These are phyloP conservation scores for Thymelicus lineola DNA, from an alignment of 2,888 invertebrate genomes.

Conservation along the genomic window DNA sequence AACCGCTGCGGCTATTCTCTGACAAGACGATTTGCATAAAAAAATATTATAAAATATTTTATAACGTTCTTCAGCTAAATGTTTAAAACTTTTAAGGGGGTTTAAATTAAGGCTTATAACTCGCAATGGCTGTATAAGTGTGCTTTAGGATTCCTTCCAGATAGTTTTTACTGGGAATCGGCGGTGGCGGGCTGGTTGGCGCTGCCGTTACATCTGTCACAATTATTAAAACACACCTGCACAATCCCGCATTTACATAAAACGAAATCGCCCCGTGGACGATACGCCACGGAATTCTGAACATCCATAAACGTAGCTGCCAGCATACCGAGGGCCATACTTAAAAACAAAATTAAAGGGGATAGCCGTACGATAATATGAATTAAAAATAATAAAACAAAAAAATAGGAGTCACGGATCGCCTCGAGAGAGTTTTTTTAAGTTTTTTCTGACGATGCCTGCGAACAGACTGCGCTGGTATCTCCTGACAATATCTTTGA, in stretches of 20 bases:
- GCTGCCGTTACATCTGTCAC: conserved; percentile 69
- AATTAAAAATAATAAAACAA: conserved; percentile 85
- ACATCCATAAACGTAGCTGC: conserved; percentile 83
- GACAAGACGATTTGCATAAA: neutral
- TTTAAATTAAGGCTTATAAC: conserved; percentile 18
- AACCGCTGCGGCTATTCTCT: neutral
- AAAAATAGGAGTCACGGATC: conserved; percentile 84
- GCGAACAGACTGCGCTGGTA: conserved; percentile 77
- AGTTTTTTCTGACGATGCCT: conserved; percentile 75
- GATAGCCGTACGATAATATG: conserved; percentile 85
- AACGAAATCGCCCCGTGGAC: conserved; percentile 73
- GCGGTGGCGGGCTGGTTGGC: conserved; percentile 32
- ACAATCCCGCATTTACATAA: conserved; percentile 74
- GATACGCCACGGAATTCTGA: conserved; percentile 80
- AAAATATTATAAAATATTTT: conserved; percentile 14
- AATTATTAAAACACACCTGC: conserved; percentile 66
- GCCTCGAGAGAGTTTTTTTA: conserved; percentile 80
- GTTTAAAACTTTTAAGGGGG: conserved; percentile 4
- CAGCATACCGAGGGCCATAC: conserved; percentile 83
- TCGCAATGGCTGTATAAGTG: conserved; percentile 18
- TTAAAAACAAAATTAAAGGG: conserved; percentile 86
- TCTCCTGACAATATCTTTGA: conserved; percentile 85
- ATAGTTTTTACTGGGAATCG: conserved; percentile 40
- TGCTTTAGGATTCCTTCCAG: conserved; percentile 22
- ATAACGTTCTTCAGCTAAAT: conserved; percentile 10